A percentile compares a stretch with the other conserved stretches of the same genome.
Conservation (phyloP, 2,888 invertebrate genomes). For the Drosophila flavopinicola region DNA sequence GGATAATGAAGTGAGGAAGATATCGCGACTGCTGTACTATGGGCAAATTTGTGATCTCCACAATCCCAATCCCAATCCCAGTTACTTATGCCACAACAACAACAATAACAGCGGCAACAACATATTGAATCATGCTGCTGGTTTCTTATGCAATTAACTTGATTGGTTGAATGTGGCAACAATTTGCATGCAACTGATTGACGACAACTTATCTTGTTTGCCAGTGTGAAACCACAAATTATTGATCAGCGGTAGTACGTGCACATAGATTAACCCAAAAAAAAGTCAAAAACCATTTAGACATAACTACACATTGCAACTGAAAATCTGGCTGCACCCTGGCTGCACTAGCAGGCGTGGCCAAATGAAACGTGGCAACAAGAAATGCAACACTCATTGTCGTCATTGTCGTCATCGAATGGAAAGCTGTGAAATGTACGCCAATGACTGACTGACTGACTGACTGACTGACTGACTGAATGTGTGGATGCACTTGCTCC, state of each 20-base stretch:
- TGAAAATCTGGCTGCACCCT: slow-evolving; percentile 4
- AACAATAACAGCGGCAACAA: slow-evolving; percentile 12
- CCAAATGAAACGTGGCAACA: slow-evolving; percentile 38
- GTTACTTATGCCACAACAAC: background rate
- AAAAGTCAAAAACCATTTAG: slow-evolving; percentile 47
- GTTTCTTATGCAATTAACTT: slow-evolving; percentile 73
- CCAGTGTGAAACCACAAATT: slow-evolving; percentile 55
- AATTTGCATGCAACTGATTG: slow-evolving; percentile 54
- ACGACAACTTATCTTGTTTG: slow-evolving; percentile 25
- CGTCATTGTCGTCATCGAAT: slow-evolving; percentile 20
- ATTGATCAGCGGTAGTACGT: slow-evolving; percentile 26
- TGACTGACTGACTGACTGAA: too few species aligned
- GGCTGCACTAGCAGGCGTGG: slow-evolving; percentile 19
- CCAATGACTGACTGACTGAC: slow-evolving; percentile 50
- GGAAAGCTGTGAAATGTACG: slow-evolving; percentile 73
- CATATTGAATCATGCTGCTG: slow-evolving; percentile 63
- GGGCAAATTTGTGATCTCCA: too few species aligned
- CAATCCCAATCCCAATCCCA: slow-evolving; percentile 5
- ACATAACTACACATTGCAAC: slow-evolving; percentile 51
- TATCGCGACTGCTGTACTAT: slow-evolving; percentile 21
- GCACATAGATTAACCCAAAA: slow-evolving; percentile 18
- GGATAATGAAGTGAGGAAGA: slow-evolving; percentile 63
- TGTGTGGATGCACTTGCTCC: slow-evolving; percentile 15
- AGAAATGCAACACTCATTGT: slow-evolving; percentile 8
- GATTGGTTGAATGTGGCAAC: slow-evolving; percentile 63